Conservation (phyloP, 2,888 invertebrate genomes). For the Parnassius apollo region DNA sequence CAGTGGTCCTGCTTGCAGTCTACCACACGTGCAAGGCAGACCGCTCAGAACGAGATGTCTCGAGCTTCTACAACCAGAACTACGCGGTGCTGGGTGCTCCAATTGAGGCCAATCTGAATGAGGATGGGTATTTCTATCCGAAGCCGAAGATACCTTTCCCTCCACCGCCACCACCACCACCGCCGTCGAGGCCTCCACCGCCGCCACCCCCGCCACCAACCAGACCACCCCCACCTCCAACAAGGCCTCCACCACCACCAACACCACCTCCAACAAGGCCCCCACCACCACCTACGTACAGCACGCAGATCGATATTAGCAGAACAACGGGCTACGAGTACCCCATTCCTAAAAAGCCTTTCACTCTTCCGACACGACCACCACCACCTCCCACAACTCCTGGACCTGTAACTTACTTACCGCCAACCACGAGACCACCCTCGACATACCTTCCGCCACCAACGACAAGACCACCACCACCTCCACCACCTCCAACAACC, state of each 20-base stretch:
- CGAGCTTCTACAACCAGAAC: conserved; percentile 59
- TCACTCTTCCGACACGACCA: conserved; percentile 28
- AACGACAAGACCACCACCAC: conserved; percentile 30
- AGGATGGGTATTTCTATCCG: conserved; percentile 76
- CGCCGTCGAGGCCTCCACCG: conserved; percentile 28
- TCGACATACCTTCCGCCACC: conserved; percentile 35
- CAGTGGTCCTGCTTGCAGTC: conserved; percentile 69
- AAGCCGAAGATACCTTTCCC: conserved; percentile 70
- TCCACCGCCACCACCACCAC: conserved; percentile 47
- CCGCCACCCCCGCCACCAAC: conserved; percentile 31
- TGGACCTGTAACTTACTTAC: conserved; percentile 30
- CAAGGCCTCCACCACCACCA: conserved; percentile 11
- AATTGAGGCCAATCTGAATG: conserved; percentile 60
- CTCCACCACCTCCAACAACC: conserved; percentile 34
- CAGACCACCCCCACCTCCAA: conserved; percentile 28
- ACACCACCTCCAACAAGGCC: conserved; percentile 30
- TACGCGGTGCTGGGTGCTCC: conserved; percentile 66
- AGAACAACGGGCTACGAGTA: conserved; percentile 36
- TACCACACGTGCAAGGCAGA: conserved; percentile 63
- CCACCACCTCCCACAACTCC: conserved; percentile 34
- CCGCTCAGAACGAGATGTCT: conserved; percentile 56
- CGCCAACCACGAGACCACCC: conserved; percentile 40
- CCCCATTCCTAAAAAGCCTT: conserved; percentile 33
- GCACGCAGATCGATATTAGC: conserved; percentile 26
- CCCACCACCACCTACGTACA: conserved; percentile 32